A percentile compares a stretch with the other conserved stretches of the same genome.
Evolutionary conservation across 92 coral and sea anemone genomes (phyloP).

Genomic region (Hydrozoanthus gracilis): DNA sequence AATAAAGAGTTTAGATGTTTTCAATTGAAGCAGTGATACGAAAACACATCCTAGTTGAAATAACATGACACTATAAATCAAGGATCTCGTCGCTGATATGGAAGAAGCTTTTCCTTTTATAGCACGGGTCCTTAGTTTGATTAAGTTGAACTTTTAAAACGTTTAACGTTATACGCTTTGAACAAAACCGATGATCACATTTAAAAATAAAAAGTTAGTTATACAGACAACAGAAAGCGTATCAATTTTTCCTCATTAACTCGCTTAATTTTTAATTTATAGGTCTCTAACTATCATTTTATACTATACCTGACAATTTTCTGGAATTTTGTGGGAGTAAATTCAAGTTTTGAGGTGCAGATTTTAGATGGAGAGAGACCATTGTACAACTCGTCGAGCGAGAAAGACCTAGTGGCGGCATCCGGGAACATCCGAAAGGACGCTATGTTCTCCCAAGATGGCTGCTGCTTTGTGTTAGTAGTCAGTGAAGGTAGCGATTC

Average conservation of each 20-base stretch:
- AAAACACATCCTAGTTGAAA: too few relatives aligned
- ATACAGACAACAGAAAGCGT: not conserved
- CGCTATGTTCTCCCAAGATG: constrained; percentile 28
- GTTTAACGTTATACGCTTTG: too few relatives aligned
- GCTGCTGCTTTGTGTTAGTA: constrained; percentile 20
- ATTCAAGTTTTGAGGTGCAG: constrained; percentile 44
- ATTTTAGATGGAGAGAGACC: constrained; percentile 36
- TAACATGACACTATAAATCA: too few relatives aligned
- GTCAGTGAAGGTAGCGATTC: constrained; percentile 61
- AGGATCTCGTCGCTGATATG: too few relatives aligned
- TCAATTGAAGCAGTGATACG: too few relatives aligned
- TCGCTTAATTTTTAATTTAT: not conserved
- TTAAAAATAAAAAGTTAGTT: too few relatives aligned
- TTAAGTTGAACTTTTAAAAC: too few relatives aligned
- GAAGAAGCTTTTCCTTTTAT: too few relatives aligned
- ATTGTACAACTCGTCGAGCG: constrained; percentile 28
- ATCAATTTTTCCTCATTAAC: not conserved
- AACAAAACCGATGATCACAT: too few relatives aligned
- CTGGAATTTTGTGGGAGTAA: constrained; percentile 42
- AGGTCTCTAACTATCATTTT: not conserved
- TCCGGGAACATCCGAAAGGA: constrained; percentile 32
- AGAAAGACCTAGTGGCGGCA: constrained; percentile 7
- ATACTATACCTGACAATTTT: constrained; percentile 57
- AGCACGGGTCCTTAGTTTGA: too few relatives aligned
- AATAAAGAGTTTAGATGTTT: too few relatives aligned